A percentile compares a stretch with the other conserved stretches of the same genome.
These are phyloP conservation scores for Schizopygopsis malacanthus DNA, from an alignment of 2,797 vertebrate genomes.

Conservation along the genomic window DNA sequence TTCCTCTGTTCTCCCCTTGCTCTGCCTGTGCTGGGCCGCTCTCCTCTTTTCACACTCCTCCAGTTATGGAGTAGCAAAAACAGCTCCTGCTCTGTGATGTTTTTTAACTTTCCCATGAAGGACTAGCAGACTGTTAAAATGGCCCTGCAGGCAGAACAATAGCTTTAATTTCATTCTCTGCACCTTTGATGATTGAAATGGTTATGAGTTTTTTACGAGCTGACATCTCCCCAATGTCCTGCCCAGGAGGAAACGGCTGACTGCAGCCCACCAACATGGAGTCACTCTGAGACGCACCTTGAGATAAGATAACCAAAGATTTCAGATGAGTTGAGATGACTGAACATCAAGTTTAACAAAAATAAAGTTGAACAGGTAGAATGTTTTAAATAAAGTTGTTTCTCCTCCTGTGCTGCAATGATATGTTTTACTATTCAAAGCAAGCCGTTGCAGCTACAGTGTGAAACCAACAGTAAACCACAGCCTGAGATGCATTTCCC, in stretches of 20 bases:
- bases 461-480: slow-evolving; percentile 69
- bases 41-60: slow-evolving; percentile 36
- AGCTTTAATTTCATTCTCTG: slow-evolving; percentile 61
- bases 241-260: slow-evolving; percentile 51
- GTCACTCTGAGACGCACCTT: slow-evolving; percentile 4
- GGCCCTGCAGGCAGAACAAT: slow-evolving; percentile 57
- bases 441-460: slow-evolving; percentile 64
- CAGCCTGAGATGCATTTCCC: slow-evolving; percentile 72
- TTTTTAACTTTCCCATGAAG: slow-evolving; percentile 56
- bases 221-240: slow-evolving; percentile 45
- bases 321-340: slow-evolving; percentile 22
- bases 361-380: slow-evolving; percentile 18
- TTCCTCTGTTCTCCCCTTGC: slow-evolving; percentile 44
- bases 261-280: slow-evolving; percentile 33
- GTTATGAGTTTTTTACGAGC: slow-evolving; percentile 59
- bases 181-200: slow-evolving; percentile 58
- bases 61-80: slow-evolving; percentile 45
- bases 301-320: slow-evolving; percentile 42
- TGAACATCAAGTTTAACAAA: neutral
- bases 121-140: slow-evolving; percentile 58
- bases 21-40: slow-evolving; percentile 34
- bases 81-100: slow-evolving; percentile 47
- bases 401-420: slow-evolving; percentile 53
- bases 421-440: slow-evolving; percentile 64
- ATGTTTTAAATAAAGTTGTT: slow-evolving; percentile 55